These are phyloP conservation scores for Malacosoma neustria DNA, from an alignment of 2,888 invertebrate genomes.

Conservation along the genomic window DNA sequence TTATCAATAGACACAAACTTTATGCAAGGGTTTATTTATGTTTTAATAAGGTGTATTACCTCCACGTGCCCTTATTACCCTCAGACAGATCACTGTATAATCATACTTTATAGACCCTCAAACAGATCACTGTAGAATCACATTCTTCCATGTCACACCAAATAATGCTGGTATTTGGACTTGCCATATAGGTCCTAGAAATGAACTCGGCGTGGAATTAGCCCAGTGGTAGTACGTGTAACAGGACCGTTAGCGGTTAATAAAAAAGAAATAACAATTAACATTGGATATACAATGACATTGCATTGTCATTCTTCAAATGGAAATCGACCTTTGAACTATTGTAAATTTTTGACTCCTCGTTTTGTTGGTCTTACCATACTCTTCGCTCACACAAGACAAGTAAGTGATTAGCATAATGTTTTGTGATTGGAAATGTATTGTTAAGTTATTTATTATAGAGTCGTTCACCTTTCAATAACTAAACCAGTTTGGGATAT, in stretches of 20 bases:
- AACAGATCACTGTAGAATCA: constrained; percentile 60
- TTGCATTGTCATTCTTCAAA: constrained; percentile 59
- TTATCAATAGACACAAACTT: too few relatives aligned
- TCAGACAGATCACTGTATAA: too few relatives aligned
- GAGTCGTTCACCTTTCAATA: not conserved
- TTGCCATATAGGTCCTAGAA: constrained; percentile 61
- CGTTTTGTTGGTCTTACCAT: constrained; percentile 46
- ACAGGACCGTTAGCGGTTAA: constrained; percentile 57
- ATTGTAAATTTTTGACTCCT: constrained; percentile 64
- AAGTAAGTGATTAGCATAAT: constrained; percentile 36
- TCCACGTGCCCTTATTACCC: constrained; percentile 3
- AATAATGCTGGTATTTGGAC: constrained; percentile 56
- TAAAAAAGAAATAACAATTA: constrained; percentile 23
- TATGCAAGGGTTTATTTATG: too few relatives aligned
- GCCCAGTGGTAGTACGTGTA: constrained; percentile 46
- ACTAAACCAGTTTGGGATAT: not conserved
- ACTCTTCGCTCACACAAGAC: constrained; percentile 40
- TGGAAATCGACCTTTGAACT: constrained; percentile 47
- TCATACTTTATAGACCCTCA: too few relatives aligned
- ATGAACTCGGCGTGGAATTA: constrained; percentile 42
- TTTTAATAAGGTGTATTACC: too few relatives aligned
- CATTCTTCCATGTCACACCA: constrained; percentile 33
- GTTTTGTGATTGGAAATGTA: not conserved
- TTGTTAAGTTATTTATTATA: not conserved
- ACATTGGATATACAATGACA: constrained; percentile 28